These are phyloP conservation scores for Orchestia grillus DNA, from an alignment of 1,140 invertebrate species.

Conservation along the genomic window DNA sequence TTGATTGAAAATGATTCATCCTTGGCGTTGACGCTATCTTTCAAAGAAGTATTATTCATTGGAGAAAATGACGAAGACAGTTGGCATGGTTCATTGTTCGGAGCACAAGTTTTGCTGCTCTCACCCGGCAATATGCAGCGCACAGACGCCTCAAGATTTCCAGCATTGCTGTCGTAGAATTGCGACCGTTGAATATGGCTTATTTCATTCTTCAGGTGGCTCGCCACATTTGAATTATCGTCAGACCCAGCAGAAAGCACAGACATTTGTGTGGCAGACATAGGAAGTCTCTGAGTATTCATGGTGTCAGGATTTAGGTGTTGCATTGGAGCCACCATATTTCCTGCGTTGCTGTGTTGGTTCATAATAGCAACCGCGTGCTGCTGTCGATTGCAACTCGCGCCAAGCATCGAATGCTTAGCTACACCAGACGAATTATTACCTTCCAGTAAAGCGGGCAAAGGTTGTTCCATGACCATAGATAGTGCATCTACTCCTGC, in stretches of 20 bases:
- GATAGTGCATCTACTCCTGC: not conserved
- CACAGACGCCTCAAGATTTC: not conserved
- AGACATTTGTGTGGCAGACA: conserved; percentile 8
- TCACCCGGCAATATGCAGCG: not conserved
- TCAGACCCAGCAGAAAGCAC: not conserved
- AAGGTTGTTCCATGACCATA: conserved; percentile 38
- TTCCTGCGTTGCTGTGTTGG: not conserved
- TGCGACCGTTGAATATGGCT: not conserved
- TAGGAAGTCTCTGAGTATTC: not conserved
- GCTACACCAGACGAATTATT: not conserved
- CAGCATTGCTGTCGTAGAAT: not conserved
- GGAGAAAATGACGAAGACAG: not conserved
- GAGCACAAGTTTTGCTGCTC: not conserved
- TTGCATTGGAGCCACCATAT: not conserved
- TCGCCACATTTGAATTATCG: not conserved
- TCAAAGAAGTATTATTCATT: not conserved
- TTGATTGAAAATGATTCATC: not conserved
- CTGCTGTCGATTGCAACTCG: conserved; percentile 16
- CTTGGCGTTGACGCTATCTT: not conserved
- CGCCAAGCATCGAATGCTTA: not conserved
- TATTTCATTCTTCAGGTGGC: not conserved
- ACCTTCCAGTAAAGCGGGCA: not conserved
- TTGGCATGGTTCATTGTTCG: not conserved
- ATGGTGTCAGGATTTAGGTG: not conserved
- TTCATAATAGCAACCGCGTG: not conserved